Conservation (phyloP, 2,113 vertebrate species). For the Neopipo cinnamomea region DNA sequence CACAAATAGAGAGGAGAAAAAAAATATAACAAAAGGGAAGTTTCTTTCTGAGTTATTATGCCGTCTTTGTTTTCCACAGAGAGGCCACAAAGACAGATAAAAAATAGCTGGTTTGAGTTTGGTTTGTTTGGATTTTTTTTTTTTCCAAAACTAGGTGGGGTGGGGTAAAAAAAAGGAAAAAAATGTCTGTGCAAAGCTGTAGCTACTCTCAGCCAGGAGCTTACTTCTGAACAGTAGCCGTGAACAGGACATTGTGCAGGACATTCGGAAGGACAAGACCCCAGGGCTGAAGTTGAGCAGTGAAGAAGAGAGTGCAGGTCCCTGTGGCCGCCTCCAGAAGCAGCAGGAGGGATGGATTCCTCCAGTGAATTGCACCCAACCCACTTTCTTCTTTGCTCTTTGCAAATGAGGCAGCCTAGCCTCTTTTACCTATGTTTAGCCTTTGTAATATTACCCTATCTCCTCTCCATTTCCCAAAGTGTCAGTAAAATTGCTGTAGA, state of each 20-base stretch:
- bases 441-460: background rate
- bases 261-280: rapidly evolving
- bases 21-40: background rate
- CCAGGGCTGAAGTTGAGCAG: background rate
- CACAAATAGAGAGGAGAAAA: background rate
- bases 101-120: background rate
- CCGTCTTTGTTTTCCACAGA: background rate
- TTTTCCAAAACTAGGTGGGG: background rate
- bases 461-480: background rate
- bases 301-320: background rate
- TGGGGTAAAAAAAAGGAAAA: background rate
- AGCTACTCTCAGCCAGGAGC: background rate
- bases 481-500: background rate
- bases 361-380: background rate
- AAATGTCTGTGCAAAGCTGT: background rate
- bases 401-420: background rate
- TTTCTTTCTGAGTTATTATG: background rate
- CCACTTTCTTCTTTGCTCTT: background rate
- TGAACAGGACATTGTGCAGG: background rate
- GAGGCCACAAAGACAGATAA: background rate
- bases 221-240: background rate
- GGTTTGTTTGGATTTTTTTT: background rate
- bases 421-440: background rate
- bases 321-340: background rate
- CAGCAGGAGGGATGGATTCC: background rate